These are phyloP conservation scores for Cynaeus angustus DNA, from an alignment of 2,888 invertebrate genomes.

Conservation along the genomic window DNA sequence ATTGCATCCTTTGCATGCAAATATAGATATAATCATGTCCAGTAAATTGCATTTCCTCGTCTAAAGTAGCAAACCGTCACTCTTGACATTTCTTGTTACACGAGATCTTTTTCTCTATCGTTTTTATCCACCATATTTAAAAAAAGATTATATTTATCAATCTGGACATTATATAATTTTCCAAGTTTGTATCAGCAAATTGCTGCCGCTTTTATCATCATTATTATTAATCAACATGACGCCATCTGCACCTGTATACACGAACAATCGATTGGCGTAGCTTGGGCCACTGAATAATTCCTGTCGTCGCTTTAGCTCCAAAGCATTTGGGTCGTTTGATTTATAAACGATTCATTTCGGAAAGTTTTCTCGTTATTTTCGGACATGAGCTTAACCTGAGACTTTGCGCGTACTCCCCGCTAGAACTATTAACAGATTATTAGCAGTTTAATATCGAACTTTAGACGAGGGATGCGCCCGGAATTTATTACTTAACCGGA, in stretches of 20 bases:
- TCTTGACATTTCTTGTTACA: not conserved
- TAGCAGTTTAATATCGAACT: constrained; percentile 61
- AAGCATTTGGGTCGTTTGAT: constrained; percentile 39
- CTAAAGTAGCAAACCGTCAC: not conserved
- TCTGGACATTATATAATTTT: not conserved
- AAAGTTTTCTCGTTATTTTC: constrained; percentile 64
- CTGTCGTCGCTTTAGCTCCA: constrained; percentile 29
- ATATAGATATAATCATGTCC: not conserved
- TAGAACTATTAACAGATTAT: constrained; percentile 63
- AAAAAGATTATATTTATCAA: not conserved
- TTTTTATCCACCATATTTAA: not conserved
- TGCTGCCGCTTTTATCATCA: constrained; percentile 2
- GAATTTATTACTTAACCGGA: constrained; percentile 57
- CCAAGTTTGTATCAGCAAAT: not conserved
- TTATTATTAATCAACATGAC: constrained; percentile 24
- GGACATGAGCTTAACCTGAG: constrained; percentile 59
- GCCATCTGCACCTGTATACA: constrained; percentile 18
- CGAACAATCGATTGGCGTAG: constrained; percentile 36
- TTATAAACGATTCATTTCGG: constrained; percentile 56
- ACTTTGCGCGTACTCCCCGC: constrained; percentile 52
- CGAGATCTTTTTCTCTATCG: not conserved
- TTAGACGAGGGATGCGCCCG: constrained; percentile 54
- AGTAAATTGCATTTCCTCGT: constrained; percentile 1
- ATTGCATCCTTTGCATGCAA: not conserved
- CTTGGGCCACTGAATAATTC: constrained; percentile 48